Percentiles rank a stretch among this genome's conserved stretches.
phyloP scores from a whole-genome alignment of 2,113 vertebrate species.

The Chionodraco myersi region DNA sequence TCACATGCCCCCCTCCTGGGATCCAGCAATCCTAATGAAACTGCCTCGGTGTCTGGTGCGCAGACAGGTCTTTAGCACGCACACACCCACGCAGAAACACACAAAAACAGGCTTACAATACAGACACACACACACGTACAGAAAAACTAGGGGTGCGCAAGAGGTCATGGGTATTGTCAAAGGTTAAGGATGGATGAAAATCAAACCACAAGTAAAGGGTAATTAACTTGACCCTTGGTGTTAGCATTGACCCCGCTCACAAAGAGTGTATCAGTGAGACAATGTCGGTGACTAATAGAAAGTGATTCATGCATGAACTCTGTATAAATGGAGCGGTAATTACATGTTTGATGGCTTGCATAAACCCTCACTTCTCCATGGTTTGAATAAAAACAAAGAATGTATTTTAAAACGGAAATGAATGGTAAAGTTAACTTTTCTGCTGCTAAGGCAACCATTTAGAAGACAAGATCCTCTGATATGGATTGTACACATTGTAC shows the following conservation, averaged over 20 bases:
- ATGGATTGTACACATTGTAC: constrained; percentile 19
- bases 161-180: constrained; percentile 23
- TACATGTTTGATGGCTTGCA: constrained; percentile 9
- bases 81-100: background rate
- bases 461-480: background rate
- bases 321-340: constrained; percentile 40
- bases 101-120: background rate
- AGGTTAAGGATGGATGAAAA: constrained; percentile 63
- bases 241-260: constrained; percentile 22
- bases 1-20: constrained; percentile 71
- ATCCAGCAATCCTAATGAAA: constrained; percentile 72
- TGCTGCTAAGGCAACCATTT: too few species aligned
- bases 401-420: background rate
- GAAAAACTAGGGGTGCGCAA: background rate
- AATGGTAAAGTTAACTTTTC: background rate
- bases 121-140: constrained; percentile 16
- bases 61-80: constrained; percentile 61
- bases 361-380: constrained; percentile 1
- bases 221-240: constrained; percentile 55
- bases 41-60: constrained; percentile 59
- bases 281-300: constrained; percentile 56
- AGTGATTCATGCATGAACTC: constrained; percentile 54
- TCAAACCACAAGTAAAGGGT: constrained; percentile 31
- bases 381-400: background rate
- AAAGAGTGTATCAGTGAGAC: constrained; percentile 41